Conservation (phyloP, 1,140 invertebrate genomes). For the Nomia melanderi region DNA sequence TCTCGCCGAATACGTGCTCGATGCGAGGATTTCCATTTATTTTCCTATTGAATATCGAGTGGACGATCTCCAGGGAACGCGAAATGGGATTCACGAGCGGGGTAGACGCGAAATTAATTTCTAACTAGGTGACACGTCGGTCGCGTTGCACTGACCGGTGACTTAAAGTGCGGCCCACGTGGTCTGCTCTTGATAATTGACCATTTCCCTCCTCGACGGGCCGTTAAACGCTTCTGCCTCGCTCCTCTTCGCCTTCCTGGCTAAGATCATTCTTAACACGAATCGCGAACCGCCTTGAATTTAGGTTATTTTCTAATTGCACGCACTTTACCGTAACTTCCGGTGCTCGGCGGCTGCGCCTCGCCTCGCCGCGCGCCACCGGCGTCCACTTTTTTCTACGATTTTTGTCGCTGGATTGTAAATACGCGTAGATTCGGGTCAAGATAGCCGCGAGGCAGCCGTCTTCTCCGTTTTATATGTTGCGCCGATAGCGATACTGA, state of each 20-base stretch:
- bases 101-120: conserved; percentile 9
- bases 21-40: not conserved
- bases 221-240: conserved; percentile 41
- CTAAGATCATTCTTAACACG: conserved; percentile 60
- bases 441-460: not conserved
- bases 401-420: conserved; percentile 8
- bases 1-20: not conserved
- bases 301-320: conserved; percentile 74
- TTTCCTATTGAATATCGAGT: not conserved
- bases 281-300: conserved; percentile 68
- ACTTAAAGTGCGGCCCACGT: conserved; percentile 66
- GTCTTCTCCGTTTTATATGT: not conserved
- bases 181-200: conserved; percentile 69
- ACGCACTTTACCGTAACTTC: conserved; percentile 61
- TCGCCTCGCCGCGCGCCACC: conserved; percentile 18
- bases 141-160: conserved; percentile 26
- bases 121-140: conserved; percentile 48
- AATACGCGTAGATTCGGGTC: not conserved
- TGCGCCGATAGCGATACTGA: not conserved
- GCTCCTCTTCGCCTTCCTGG: conserved; percentile 31
- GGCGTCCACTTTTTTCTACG: not conserved
- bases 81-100: not conserved
- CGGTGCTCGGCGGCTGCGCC: conserved; percentile 25
- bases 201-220: conserved; percentile 68
- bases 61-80: not conserved